These are phyloP conservation scores for Tetrao urogallus DNA, from an alignment of 2,113 vertebrate species.

Conservation along the genomic window DNA sequence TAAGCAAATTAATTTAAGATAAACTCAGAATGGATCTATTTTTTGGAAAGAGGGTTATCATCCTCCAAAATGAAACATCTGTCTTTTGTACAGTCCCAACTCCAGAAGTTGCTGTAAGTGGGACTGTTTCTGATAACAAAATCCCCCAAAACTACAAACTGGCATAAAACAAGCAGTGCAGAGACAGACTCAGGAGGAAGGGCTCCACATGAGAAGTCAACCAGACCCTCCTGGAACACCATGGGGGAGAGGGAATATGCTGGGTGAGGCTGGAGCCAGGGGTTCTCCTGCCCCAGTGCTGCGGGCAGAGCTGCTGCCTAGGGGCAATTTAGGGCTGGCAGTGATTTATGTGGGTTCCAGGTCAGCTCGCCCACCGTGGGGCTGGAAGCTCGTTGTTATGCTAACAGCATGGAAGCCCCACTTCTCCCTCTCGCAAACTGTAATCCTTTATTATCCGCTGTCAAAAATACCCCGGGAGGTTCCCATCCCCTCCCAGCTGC, in stretches of 20 bases:
- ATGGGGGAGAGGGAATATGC: neutral
- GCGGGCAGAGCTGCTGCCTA: neutral
- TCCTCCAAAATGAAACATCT: neutral
- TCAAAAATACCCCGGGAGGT: neutral
- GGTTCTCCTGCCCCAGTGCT: neutral
- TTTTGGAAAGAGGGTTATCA: neutral
- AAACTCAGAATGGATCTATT: neutral
- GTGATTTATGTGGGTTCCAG: neutral
- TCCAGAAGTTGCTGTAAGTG: fast-evolving
- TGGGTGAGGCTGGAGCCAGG: fast-evolving
- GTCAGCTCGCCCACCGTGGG: neutral
- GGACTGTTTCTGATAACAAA: neutral
- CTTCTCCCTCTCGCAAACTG: neutral
- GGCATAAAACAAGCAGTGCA: neutral
- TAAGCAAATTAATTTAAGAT: neutral
- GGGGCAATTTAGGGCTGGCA: neutral
- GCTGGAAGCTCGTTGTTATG: neutral
- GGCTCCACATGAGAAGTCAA: neutral
- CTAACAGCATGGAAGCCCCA: neutral
- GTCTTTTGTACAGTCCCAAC: fast-evolving
- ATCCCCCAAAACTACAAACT: neutral
- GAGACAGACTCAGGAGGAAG: neutral
- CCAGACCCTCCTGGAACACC: neutral
- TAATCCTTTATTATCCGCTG: conserved; percentile 39
- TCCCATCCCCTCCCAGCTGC: conserved; percentile 46